Conservation (phyloP, 2,888 invertebrate genomes). For the Agriopis marginaria region DNA sequence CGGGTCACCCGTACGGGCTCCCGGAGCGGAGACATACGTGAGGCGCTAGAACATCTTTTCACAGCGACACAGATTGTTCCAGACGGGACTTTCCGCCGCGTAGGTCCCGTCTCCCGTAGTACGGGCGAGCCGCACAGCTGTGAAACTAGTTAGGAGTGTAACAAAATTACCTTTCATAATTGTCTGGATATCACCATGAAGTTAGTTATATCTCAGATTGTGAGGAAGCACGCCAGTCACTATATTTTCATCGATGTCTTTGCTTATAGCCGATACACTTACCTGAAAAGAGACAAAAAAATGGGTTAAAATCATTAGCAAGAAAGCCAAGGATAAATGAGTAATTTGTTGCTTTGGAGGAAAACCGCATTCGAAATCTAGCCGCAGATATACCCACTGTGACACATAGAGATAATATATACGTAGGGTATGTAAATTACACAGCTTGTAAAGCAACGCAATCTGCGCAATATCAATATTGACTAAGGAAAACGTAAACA, state of each 20-base stretch:
- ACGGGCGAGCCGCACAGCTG: no score
- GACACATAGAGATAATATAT: slow-evolving; percentile 10
- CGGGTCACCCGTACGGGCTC: no score
- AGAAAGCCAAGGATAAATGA: background rate
- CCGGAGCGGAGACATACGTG: no score
- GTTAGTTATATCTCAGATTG: background rate
- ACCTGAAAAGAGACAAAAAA: slow-evolving; percentile 24
- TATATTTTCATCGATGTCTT: background rate
- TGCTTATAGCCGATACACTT: background rate
- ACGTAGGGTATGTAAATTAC: slow-evolving; percentile 14
- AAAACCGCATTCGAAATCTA: slow-evolving; percentile 19
- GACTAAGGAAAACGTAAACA: slow-evolving; percentile 46
- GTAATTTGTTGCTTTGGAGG: background rate
- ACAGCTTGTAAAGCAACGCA: slow-evolving; percentile 17
- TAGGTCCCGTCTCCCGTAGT: no score
- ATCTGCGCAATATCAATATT: slow-evolving; percentile 39
- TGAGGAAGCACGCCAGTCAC: background rate
- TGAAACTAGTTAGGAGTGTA: no score
- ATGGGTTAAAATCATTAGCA: background rate
- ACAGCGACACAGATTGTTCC: no score
- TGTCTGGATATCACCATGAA: background rate
- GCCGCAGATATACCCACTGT: background rate
- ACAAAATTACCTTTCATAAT: background rate
- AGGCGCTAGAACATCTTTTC: no score
- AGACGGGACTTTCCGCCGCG: no score